A percentile compares a stretch with the other conserved stretches of the same genome.
phyloP scores from a whole-genome alignment of 2,797 vertebrate species.

The Synaphobranchus kaupii region DNA sequence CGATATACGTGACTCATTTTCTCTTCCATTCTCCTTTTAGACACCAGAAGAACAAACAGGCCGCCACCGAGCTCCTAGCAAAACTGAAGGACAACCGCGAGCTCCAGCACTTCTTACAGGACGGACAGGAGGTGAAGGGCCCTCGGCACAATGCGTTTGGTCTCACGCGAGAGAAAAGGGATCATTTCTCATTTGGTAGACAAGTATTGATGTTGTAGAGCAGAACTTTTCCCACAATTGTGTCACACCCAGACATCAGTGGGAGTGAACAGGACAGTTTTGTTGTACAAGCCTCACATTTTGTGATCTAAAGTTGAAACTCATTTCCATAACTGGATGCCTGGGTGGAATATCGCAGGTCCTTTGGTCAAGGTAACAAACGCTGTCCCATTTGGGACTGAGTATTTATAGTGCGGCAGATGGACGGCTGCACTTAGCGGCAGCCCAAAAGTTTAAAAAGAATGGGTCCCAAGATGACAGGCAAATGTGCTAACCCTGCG shows the following conservation, averaged over 20 bases:
- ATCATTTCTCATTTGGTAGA: background rate
- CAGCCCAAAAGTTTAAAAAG: background rate
- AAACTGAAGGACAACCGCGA: constrained; percentile 90
- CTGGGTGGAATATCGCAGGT: background rate
- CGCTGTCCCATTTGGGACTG: background rate
- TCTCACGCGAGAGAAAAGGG: background rate
- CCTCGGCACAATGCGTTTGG: background rate
- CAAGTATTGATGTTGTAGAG: background rate
- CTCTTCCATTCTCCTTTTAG: constrained; percentile 55
- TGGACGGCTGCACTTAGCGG: background rate
- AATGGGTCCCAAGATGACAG: background rate
- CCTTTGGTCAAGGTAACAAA: constrained; percentile 5
- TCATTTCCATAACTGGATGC: background rate
- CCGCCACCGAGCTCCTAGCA: constrained; percentile 79
- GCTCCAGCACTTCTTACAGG: constrained; percentile 91
- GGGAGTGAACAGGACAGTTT: background rate
- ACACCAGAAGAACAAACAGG: constrained; percentile 83
- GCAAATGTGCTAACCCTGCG: background rate
- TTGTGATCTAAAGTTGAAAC: background rate
- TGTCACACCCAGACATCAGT: background rate
- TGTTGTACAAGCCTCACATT: background rate
- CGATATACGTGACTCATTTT: background rate
- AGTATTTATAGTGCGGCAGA: constrained; percentile 14
- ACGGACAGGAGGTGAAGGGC: constrained; percentile 86
- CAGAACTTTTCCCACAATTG: too few relatives aligned